Conservation (phyloP, 2,113 vertebrate genomes). For the Oreocharis arfaki region DNA sequence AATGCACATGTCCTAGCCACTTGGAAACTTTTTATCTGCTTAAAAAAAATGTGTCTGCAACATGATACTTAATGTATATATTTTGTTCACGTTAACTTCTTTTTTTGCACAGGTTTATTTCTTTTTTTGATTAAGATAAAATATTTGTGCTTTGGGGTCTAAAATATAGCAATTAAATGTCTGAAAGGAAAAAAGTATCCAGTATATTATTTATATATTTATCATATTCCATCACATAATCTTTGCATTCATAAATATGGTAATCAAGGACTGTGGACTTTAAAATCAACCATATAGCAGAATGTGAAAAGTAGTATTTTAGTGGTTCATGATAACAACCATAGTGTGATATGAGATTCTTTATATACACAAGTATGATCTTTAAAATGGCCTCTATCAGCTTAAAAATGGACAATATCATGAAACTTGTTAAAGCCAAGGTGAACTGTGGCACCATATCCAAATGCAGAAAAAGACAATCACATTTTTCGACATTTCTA, state of each 20-base stretch:
- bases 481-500: constrained; percentile 58
- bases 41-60: constrained; percentile 12
- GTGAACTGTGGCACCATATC: constrained; percentile 12
- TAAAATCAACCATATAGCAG: not conserved
- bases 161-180: constrained; percentile 11
- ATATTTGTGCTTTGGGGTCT: not conserved
- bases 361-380: constrained; percentile 51
- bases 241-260: constrained; percentile 12
- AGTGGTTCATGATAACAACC: not conserved
- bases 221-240: not conserved
- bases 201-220: constrained; percentile 13
- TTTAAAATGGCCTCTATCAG: constrained; percentile 50
- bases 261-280: constrained; percentile 36
- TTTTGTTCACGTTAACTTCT: not conserved
- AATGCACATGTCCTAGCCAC: not conserved
- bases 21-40: constrained; percentile 9
- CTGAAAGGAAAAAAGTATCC: not conserved
- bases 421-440: constrained; percentile 52
- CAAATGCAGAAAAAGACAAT: constrained; percentile 62
- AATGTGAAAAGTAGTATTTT: not conserved
- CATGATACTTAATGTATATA: not conserved
- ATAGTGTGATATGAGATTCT: constrained; percentile 3
- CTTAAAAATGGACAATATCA: constrained; percentile 49
- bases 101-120: not conserved
- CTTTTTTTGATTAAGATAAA: not conserved